A percentile compares a stretch with the other conserved stretches of the same genome.
Evolutionary conservation across 2,113 vertebrate species (phyloP).

Genomic region (Mungos mungo): DNA sequence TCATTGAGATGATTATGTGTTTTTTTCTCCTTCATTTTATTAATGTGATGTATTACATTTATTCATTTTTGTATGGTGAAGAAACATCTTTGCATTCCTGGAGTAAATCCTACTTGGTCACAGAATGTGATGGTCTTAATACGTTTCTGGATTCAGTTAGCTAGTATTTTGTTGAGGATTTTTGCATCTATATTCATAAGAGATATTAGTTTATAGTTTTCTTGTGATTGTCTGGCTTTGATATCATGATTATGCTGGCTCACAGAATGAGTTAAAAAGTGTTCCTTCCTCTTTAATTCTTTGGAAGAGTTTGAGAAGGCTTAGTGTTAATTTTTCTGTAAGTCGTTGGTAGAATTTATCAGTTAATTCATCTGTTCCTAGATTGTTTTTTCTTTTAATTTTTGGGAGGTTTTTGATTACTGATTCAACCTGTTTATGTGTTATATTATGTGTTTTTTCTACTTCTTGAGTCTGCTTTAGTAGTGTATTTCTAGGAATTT

Average conservation of each 20-base stretch:
- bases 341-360: background rate
- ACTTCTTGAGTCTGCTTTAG: background rate
- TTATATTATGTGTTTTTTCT: background rate
- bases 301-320: background rate
- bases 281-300: background rate
- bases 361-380: background rate
- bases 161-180: background rate
- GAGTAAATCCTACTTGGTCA: background rate
- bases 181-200: background rate
- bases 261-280: background rate
- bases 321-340: background rate
- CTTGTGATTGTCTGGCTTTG: background rate
- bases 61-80: background rate
- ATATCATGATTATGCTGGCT: background rate
- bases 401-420: background rate
- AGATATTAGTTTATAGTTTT: background rate
- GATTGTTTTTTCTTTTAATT: background rate
- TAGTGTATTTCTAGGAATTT: background rate
- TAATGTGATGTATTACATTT: background rate
- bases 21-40: background rate
- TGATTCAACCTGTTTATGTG: background rate
- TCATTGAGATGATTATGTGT: background rate
- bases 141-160: background rate
- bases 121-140: background rate
- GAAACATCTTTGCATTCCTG: background rate